phyloP scores from a whole-genome alignment of 2,888 invertebrate genomes.

The Syrphus vitripennis region DNA sequence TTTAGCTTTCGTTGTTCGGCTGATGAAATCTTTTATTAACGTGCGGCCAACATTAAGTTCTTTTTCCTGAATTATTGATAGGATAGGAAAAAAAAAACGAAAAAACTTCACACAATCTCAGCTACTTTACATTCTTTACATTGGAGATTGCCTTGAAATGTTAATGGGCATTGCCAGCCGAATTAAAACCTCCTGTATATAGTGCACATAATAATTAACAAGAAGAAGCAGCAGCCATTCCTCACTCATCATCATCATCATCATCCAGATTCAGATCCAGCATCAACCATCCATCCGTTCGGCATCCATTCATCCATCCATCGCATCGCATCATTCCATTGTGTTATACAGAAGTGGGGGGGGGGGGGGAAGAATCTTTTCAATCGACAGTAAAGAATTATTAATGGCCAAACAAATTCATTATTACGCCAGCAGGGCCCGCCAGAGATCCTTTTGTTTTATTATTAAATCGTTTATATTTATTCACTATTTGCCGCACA shows the following conservation, averaged over 20 bases:
- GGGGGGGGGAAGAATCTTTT: slow-evolving; percentile 48
- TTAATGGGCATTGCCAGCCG: not conserved
- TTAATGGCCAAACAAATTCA: slow-evolving; percentile 71
- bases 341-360: not conserved
- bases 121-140: slow-evolving; percentile 46
- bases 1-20: slow-evolving; percentile 18
- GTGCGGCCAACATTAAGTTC: slow-evolving; percentile 25
- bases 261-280: not conserved
- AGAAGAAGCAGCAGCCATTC: slow-evolving; percentile 56
- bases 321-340: slow-evolving; percentile 1
- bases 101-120: slow-evolving; percentile 14
- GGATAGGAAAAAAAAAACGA: not conserved
- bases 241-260: slow-evolving; percentile 46
- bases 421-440: slow-evolving; percentile 49
- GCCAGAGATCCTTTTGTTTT: slow-evolving; percentile 55
- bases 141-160: slow-evolving; percentile 17
- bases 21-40: slow-evolving; percentile 55
- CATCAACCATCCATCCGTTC: not conserved
- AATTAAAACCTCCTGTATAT: not conserved
- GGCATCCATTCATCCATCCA: slow-evolving; percentile 31
- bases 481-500: slow-evolving; percentile 44
- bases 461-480: slow-evolving; percentile 63
- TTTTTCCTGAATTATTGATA: slow-evolving; percentile 49
- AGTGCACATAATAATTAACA: slow-evolving; percentile 59
- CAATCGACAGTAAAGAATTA: slow-evolving; percentile 71